A percentile compares a stretch with the other conserved stretches of the same genome.
phyloP scores from a whole-genome alignment of 2,888 invertebrate genomes.

The Hypena proboscidalis region DNA sequence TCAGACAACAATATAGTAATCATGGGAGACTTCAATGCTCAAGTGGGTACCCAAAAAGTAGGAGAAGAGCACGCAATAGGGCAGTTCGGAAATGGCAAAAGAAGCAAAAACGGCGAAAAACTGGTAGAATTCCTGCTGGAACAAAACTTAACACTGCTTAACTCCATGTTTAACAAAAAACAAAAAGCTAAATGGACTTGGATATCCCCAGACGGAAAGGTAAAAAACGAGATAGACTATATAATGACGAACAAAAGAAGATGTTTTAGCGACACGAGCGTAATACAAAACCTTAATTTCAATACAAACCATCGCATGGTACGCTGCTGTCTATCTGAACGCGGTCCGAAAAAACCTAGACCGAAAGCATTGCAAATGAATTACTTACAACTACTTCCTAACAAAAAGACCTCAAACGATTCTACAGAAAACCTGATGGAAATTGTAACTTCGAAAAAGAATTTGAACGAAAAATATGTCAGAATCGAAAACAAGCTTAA shows the following conservation, averaged over 20 bases:
- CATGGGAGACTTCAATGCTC: not conserved
- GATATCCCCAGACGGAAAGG: not conserved
- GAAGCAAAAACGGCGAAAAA: not conserved
- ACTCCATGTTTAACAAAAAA: not conserved
- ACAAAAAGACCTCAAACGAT: too few relatives aligned
- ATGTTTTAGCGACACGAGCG: not conserved
- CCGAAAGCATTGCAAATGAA: too few relatives aligned
- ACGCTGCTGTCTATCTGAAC: too few relatives aligned
- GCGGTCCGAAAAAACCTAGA: too few relatives aligned
- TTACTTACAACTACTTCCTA: too few relatives aligned
- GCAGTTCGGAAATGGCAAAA: not conserved
- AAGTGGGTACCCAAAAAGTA: not conserved
- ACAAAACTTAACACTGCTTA: not conserved
- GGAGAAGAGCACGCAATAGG: not conserved
- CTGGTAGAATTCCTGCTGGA: not conserved
- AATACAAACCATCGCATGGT: not conserved
- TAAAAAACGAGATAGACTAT: not conserved
- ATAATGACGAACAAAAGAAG: not conserved
- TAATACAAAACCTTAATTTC: not conserved
- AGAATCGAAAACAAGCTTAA: constrained; percentile 12
- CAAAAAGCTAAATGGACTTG: not conserved
- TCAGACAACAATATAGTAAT: not conserved
- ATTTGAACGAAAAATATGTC: constrained; percentile 16
- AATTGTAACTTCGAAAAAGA: constrained; percentile 3
- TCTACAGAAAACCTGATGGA: too few relatives aligned